Base-by-base conservation (phyloP, 2,888 invertebrate genomes). In the Drosophila melanosoma region DNA sequence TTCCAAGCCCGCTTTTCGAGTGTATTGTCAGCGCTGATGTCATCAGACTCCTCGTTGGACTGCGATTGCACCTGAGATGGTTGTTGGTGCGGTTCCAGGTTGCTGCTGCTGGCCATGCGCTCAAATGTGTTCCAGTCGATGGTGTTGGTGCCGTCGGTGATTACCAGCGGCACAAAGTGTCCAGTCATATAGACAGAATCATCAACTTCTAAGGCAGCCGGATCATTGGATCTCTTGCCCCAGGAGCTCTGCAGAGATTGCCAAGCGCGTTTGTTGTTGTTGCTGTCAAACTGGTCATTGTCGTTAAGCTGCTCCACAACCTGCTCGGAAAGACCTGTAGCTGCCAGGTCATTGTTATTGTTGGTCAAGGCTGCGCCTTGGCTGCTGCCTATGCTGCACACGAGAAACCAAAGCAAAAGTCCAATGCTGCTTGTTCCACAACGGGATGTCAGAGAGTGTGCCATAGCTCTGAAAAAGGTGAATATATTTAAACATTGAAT, bases 1-100 rank as follows among this genome's bases (percentile, higher is more conserved):
- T 94, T 95, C 96, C 96, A 96, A 57, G 95, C 95, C 68, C 95
- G 94, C 92, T 96, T 96, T 81, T 95, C 94, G 75, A 93, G 38
- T 11, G 75, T 53, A 23, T 82, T 79, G 52, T 76, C 62, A 1
- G 42, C 58, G 15, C 38, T 63, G 2, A 63, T n/a, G 7, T 86
- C 81, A 0, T 87, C 83, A 12, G 48, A 32, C 8, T 85, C 88
- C 49, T 85, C 85, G 3, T 65, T 70, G n/a, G 88, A 85, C 38
- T 81, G 75, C 6, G 71, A 35, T 35, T 70, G 74, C 11, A 49
- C 42, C 42, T 67, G 78, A 45, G 45, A 23, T 15, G 45, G 23
- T 35, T 74, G 70, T 26, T 69, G 45, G 15, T 45, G 78, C 45
- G 68, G 79, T 42, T 80, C 75, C 51, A 36, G 33, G 11, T 76